phyloP scores from a whole-genome alignment of 2,797 vertebrate species.

The Clarias pachynema region DNA sequence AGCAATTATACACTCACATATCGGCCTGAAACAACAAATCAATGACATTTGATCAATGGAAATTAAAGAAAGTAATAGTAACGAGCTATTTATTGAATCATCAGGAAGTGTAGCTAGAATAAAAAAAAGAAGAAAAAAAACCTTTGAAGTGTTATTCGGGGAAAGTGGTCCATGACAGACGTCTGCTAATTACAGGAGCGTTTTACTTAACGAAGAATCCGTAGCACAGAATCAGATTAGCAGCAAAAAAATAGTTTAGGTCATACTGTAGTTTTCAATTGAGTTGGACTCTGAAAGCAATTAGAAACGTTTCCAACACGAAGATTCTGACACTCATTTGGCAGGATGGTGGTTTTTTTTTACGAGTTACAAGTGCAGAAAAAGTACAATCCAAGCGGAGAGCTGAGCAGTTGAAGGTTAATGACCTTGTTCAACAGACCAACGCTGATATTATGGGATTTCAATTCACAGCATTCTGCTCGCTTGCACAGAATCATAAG shows the following conservation, averaged over 20 bases:
- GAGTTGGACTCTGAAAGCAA: background rate
- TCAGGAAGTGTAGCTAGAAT: background rate
- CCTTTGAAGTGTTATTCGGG: background rate
- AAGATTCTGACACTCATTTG: background rate
- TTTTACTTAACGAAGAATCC: background rate
- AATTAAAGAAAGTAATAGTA: background rate
- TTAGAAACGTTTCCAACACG: background rate
- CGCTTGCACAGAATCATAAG: constrained; percentile 6
- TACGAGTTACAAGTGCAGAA: background rate
- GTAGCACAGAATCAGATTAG: background rate
- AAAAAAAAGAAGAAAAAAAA: background rate
- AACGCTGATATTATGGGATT: constrained; percentile 24
- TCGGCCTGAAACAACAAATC: constrained; percentile 15
- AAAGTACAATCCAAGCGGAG: constrained; percentile 18
- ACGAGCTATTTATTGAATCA: constrained; percentile 7
- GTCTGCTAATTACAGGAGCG: background rate
- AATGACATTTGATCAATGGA: constrained; percentile 22
- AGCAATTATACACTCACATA: constrained; percentile 30
- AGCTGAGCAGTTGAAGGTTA: constrained; percentile 26
- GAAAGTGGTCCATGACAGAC: background rate
- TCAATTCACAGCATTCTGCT: constrained; percentile 28
- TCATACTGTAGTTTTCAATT: background rate
- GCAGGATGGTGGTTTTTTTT: background rate
- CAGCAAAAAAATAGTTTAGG: background rate
- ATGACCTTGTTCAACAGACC: constrained; percentile 24